phyloP scores from a whole-genome alignment of 2,113 vertebrate genomes.

The Pelvicachromis taeniatus region DNA sequence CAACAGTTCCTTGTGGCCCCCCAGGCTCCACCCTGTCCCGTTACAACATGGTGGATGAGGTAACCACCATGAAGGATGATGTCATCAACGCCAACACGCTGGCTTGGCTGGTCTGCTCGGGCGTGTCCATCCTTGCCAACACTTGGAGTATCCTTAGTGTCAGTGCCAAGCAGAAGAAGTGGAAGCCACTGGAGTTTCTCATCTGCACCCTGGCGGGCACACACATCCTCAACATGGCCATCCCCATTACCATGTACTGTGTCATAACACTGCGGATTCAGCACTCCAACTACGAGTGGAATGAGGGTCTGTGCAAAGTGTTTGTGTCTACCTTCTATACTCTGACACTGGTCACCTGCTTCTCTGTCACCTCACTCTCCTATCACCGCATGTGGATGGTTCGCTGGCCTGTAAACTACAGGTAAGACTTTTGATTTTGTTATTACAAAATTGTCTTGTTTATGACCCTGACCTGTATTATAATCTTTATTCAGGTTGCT shows the following conservation, averaged over 20 bases:
- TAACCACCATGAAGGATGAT: conserved; percentile 84
- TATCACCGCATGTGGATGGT: conserved; percentile 99
- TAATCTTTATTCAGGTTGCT: neutral
- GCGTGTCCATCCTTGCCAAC: conserved; percentile 87
- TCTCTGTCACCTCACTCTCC: conserved; percentile 90
- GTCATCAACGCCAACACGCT: conserved; percentile 83
- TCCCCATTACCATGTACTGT: conserved; percentile 89
- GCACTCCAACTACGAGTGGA: conserved; percentile 87
- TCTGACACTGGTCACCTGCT: conserved; percentile 89
- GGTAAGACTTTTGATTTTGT: conserved; percentile 60
- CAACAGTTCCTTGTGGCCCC: conserved; percentile 46
- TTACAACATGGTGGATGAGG: conserved; percentile 71
- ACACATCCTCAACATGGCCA: conserved; percentile 88
- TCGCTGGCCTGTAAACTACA: conserved; percentile 93
- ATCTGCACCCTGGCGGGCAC: conserved; percentile 88
- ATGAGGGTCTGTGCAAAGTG: conserved; percentile 91
- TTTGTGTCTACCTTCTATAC: conserved; percentile 96
- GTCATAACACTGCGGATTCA: conserved; percentile 84
- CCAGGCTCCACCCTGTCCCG: conserved; percentile 46
- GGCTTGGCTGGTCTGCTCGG: conserved; percentile 89
- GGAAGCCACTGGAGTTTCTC: conserved; percentile 91
- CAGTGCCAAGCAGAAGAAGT: conserved; percentile 92
- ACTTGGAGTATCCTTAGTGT: conserved; percentile 91
- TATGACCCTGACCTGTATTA: neutral
- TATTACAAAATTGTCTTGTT: neutral